Evolutionary conservation across 2,113 vertebrate genomes (phyloP).

Genomic region (Eurystomus gularis): DNA sequence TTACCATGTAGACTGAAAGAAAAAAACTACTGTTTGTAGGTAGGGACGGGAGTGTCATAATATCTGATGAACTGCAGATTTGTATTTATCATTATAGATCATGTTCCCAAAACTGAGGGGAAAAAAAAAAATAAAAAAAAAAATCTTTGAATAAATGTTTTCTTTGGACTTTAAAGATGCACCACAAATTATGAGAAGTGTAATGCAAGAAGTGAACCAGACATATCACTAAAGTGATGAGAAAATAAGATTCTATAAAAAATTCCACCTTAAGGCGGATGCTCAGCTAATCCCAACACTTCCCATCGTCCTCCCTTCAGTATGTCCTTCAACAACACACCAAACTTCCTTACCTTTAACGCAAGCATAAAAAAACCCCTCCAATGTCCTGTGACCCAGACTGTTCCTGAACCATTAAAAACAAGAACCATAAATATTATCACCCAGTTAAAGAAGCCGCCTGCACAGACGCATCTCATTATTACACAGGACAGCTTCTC

Average conservation of each 20-base stretch:
- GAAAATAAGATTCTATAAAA: neutral
- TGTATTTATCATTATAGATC: neutral
- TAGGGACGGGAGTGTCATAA: neutral
- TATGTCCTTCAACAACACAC: rapidly evolving
- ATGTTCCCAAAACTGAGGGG: neutral
- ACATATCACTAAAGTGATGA: neutral
- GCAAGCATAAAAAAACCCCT: neutral
- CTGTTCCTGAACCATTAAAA: neutral
- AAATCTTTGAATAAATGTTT: neutral
- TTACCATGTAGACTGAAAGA: neutral
- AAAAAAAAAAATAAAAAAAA: too few species aligned
- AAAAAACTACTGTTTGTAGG: neutral
- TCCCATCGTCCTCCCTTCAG: neutral
- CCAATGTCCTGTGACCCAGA: neutral
- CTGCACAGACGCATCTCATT: neutral
- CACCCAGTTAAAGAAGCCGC: neutral
- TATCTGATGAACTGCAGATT: neutral
- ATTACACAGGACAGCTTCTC: neutral
- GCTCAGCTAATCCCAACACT: neutral
- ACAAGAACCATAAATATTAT: neutral
- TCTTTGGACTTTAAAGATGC: neutral
- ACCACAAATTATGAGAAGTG: neutral
- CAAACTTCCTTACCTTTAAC: neutral
- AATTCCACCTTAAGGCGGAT: neutral
- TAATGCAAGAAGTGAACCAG: neutral